Base-by-base conservation (phyloP, 2,888 invertebrate genomes). In the Caenorhabditis afra region DNA sequence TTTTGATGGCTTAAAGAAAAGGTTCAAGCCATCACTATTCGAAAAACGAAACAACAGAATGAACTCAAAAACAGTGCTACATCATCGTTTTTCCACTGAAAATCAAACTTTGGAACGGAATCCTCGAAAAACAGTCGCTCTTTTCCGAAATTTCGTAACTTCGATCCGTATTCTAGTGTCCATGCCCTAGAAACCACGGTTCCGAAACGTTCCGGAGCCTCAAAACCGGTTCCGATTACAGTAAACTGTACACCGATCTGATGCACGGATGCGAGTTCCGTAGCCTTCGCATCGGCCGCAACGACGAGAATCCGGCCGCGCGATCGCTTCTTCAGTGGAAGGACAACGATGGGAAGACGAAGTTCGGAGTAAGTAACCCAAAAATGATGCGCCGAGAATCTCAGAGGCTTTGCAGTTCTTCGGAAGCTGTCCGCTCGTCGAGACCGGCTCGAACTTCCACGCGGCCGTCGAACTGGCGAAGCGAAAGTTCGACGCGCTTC, bases 341-440 rank as follows among this genome's bases (percentile, higher is more conserved):
- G 1, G 39, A 37, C 14, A 35, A 23, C 3, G n/a, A 12, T n/a
- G 57, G 44, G 4, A 3, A 1, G 16, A 57, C 2, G 41, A 37
- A 23, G 18, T 71, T 49, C 29, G 71, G 39, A 3, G 75, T 68
- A 8, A 49, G 47, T 73, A 14, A 7, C n/a, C 23, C n/a, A n/a
- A n/a, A n/a, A n/a, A n/a, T n/a, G n/a, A n/a, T n/a, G n/a, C n/a
- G n/a, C n/a, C n/a, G n/a, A n/a, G n/a, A 37, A n/a, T n/a, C n/a
- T n/a, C n/a, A n/a, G n/a, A n/a, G n/a, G n/a, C n/a, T n/a, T n/a
- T 61, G 39, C 35, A 77, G 70, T 59, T 65, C 20, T 70, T 65
- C 59, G 16, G 35, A 5, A 50, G 59, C 11, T 58, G 58, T 3
- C 14, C 64, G 0, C 45, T 64, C 11, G 3, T 29, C 1, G 12